Conservation (phyloP, 2,113 vertebrate genomes). For the Candoia aspera region DNA sequence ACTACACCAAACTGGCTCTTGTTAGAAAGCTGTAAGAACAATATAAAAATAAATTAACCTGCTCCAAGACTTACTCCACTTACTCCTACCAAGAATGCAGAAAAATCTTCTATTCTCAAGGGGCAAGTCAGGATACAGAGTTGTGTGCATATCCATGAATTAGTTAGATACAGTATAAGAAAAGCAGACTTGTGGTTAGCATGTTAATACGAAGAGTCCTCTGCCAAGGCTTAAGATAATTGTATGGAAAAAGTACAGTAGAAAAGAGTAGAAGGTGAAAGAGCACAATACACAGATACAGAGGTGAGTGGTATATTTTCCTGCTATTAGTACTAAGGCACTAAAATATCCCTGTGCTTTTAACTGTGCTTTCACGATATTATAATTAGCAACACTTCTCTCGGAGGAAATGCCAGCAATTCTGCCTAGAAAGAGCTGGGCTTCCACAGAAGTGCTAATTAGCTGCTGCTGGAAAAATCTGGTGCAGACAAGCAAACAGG, state of each 20-base stretch:
- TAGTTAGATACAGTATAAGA: not conserved
- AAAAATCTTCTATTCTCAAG: not conserved
- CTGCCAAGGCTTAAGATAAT: not conserved
- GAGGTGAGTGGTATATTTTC: conserved; percentile 27
- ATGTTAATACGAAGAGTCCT: not conserved
- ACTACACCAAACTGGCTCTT: not conserved
- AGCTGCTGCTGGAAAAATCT: conserved; percentile 64
- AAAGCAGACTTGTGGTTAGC: not conserved
- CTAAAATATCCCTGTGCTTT: conserved; percentile 58
- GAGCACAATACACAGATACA: not conserved
- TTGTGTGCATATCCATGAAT: too few relatives aligned
- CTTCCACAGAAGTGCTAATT: conserved; percentile 73
- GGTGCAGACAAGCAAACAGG: conserved; percentile 61
- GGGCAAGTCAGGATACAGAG: not conserved
- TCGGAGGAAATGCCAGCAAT: conserved; percentile 46
- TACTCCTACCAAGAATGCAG: not conserved
- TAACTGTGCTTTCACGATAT: conserved; percentile 60
- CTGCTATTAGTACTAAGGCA: conserved; percentile 60
- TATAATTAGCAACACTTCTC: conserved; percentile 67
- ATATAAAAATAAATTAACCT: not conserved
- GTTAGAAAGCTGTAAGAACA: not conserved
- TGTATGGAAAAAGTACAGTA: not conserved
- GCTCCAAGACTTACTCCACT: not conserved
- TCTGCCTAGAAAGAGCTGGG: conserved; percentile 57
- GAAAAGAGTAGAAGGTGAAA: too few relatives aligned